These are phyloP conservation scores for Augiades crinisus DNA, from an alignment of 2,888 invertebrate genomes.

Conservation along the genomic window DNA sequence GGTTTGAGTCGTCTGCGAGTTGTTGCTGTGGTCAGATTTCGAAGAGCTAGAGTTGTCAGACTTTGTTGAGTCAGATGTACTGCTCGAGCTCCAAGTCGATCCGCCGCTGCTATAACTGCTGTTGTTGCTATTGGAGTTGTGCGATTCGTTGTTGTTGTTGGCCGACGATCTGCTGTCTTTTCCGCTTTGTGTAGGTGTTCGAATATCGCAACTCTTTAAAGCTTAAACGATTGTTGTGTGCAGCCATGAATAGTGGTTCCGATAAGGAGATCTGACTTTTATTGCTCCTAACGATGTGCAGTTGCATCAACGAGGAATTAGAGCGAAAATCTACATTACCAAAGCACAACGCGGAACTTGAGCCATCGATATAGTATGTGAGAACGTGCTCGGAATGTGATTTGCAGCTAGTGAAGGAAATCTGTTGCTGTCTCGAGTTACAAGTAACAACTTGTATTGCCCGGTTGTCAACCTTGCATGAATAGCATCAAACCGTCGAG, in stretches of 20 bases:
- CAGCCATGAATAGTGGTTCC: constrained; percentile 6
- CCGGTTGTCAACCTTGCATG: too few species aligned
- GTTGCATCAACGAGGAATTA: constrained; percentile 18
- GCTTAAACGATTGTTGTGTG: background rate
- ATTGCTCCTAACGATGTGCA: constrained; percentile 10
- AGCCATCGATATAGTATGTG: constrained; percentile 18
- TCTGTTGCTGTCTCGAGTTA: constrained; percentile 18
- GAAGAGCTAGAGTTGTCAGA: too few species aligned
- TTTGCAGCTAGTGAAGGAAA: constrained; percentile 14
- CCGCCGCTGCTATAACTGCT: too few species aligned
- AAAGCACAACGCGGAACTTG: constrained; percentile 17
- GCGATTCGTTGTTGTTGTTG: too few species aligned
- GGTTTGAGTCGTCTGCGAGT: too few species aligned
- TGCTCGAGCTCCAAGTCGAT: too few species aligned
- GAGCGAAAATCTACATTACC: constrained; percentile 22
- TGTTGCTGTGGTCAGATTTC: too few species aligned
- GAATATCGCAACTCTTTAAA: background rate
- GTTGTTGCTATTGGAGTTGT: too few species aligned
- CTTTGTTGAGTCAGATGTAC: too few species aligned
- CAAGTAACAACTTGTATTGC: constrained; percentile 4
- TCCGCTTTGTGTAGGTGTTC: too few species aligned
- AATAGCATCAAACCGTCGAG: too few species aligned
- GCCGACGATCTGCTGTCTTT: too few species aligned
- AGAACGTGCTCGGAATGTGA: constrained; percentile 16
- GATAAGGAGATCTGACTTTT: constrained; percentile 19